Base-by-base conservation (phyloP, 2,113 vertebrate species). In the Lontra canadensis region DNA sequence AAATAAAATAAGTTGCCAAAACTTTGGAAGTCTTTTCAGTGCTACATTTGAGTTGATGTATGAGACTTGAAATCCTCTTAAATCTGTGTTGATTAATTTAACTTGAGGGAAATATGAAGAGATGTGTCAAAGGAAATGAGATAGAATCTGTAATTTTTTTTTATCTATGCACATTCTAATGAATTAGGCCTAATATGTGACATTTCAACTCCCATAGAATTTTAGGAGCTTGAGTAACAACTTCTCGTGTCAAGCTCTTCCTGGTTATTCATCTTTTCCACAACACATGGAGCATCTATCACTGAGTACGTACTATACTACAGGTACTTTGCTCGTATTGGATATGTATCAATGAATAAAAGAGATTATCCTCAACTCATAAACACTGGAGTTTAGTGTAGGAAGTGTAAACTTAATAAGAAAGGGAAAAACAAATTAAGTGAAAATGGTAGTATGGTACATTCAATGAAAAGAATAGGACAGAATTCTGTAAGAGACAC, bases 1-100 rank as follows among this genome's bases (percentile, higher is more conserved):
- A 97, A 97, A 81, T 90, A 85, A 85, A 80, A 34, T 52, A 92
- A 89, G 49, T 95, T 96, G 55, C 18, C 79, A 92, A 93, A 96
- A 95, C 67, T 96, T 91, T 36, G 61, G 47, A 95, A 92, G 1
- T 88, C 52, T 93, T 84, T 89, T 87, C 86, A 39, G 13, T 49
- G 25, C 29, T 95, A 52, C 17, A 13, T 93, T 93, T 86, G 31
- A 23, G n/a, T 73, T 88, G 59, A 91, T 69, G 7, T 80, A 15
- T 73, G 59, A 90, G 25, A 85, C 47, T 85, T 1, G 76, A 90
- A 86, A 31, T 52, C 74, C 25, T 92, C 57, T 84, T 25, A 86
- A 80, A 78, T 92, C 61, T 90, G 14, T 80, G 55, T 69, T 87
- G 67, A 89, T 86, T 96, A 84, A 96, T 49, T 94, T 96, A 87